phyloP scores from a whole-genome alignment of 1,140 invertebrate genomes.

The Papilio polyxenes region DNA sequence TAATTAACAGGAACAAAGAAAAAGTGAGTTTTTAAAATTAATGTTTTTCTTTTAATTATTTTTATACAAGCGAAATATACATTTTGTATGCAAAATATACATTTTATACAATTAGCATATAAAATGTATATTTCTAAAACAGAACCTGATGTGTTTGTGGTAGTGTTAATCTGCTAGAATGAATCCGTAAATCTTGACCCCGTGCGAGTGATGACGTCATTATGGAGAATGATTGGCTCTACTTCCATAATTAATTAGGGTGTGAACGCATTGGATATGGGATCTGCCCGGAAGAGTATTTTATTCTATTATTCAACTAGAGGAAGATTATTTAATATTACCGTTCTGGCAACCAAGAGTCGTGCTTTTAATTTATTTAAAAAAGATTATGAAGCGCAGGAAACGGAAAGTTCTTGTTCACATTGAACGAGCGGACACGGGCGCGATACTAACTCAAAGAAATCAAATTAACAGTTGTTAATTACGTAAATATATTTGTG shows the following conservation, averaged over 20 bases:
- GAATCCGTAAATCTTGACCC: slow-evolving; percentile 8
- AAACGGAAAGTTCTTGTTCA: no score
- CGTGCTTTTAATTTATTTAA: background rate
- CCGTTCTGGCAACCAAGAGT: background rate
- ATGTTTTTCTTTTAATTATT: no score
- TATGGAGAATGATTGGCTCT: slow-evolving; percentile 1
- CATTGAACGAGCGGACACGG: no score
- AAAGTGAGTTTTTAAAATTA: no score
- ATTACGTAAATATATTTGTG: no score
- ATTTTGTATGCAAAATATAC: no score
- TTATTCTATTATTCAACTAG: background rate
- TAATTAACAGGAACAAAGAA: no score
- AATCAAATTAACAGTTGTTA: no score
- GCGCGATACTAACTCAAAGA: no score
- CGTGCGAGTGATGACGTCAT: slow-evolving; percentile 15
- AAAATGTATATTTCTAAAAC: background rate
- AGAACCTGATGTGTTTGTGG: background rate
- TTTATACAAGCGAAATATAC: no score
- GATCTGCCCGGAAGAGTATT: background rate
- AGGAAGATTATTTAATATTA: background rate
- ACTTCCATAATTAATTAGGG: slow-evolving; percentile 19
- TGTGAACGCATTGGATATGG: slow-evolving; percentile 1
- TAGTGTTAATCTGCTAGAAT: background rate
- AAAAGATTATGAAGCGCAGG: background rate
- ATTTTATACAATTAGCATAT: no score